Conservation (phyloP, 2,888 invertebrate species). For the Unio pictorum region DNA sequence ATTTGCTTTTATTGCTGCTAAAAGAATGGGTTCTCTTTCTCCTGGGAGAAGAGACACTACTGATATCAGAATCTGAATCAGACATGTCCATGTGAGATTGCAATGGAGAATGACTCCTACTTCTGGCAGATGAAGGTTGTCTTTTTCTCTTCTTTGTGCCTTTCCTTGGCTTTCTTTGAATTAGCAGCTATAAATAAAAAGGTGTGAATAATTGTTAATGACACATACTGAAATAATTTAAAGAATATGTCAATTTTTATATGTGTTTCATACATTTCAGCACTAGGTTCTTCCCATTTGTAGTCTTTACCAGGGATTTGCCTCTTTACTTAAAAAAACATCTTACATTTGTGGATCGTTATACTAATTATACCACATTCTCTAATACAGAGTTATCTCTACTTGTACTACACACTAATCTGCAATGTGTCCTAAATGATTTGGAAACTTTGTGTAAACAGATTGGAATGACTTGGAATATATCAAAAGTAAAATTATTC, state of each 20-base stretch:
- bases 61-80: slow-evolving; percentile 37
- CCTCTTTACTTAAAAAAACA: too few species aligned
- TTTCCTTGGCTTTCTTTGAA: slow-evolving; percentile 58
- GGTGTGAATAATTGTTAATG: not conserved
- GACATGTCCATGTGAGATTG: slow-evolving; percentile 26
- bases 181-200: slow-evolving; percentile 53
- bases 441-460: too few species aligned
- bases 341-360: too few species aligned
- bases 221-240: not conserved
- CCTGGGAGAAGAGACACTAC: slow-evolving; percentile 35
- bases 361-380: too few species aligned
- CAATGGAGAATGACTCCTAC: slow-evolving; percentile 11
- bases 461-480: too few species aligned
- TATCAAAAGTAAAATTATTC: too few species aligned
- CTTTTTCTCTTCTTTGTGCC: slow-evolving; percentile 47
- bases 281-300: not conserved
- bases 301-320: too few species aligned
- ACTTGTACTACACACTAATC: too few species aligned
- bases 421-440: too few species aligned
- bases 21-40: slow-evolving; percentile 16
- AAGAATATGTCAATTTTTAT: slow-evolving; percentile 2
- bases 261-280: not conserved
- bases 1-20: slow-evolving; percentile 23
- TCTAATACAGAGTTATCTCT: too few species aligned
- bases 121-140: slow-evolving; percentile 19